Evolutionary conservation across 1,140 invertebrate genomes (phyloP).

Genomic region (Melitaea cinxia): DNA sequence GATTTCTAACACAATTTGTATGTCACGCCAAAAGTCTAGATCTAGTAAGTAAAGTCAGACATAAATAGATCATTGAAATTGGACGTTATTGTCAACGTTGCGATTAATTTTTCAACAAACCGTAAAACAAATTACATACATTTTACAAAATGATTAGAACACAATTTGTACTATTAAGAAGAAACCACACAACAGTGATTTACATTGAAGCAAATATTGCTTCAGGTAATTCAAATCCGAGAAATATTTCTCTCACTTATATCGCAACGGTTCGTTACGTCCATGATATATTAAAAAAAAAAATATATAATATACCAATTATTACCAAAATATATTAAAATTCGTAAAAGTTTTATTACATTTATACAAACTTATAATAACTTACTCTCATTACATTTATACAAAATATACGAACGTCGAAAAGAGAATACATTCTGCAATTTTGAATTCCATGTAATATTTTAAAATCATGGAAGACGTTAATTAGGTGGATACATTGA

Average conservation of each 20-base stretch:
- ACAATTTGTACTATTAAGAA: conserved; percentile 70
- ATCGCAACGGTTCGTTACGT: neutral
- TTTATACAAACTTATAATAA: conserved; percentile 26
- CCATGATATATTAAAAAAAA: conserved; percentile 8
- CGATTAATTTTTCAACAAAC: too few relatives aligned
- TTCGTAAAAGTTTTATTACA: conserved; percentile 18
- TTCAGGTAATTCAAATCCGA: conserved; percentile 12
- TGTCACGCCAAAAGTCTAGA: too few relatives aligned
- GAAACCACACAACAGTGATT: conserved; percentile 42
- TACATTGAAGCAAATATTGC: conserved; percentile 38
- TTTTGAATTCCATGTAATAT: conserved; percentile 32
- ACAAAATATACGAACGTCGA: conserved; percentile 25
- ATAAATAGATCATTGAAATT: too few relatives aligned
- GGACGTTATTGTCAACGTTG: too few relatives aligned
- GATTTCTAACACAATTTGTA: too few relatives aligned
- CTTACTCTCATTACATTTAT: conserved; percentile 23
- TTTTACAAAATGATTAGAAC: conserved; percentile 58
- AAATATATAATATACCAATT: conserved; percentile 18
- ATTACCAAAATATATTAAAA: conserved; percentile 28
- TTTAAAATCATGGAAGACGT: conserved; percentile 54
- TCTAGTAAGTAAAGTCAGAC: too few relatives aligned
- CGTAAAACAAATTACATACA: conserved; percentile 50
- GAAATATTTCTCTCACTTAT: neutral
- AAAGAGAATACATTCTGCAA: conserved; percentile 27
- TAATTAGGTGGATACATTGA: conserved; percentile 44